Base-by-base conservation (phyloP, 1,140 invertebrate genomes). In the Caenorhabditis remanei region DNA sequence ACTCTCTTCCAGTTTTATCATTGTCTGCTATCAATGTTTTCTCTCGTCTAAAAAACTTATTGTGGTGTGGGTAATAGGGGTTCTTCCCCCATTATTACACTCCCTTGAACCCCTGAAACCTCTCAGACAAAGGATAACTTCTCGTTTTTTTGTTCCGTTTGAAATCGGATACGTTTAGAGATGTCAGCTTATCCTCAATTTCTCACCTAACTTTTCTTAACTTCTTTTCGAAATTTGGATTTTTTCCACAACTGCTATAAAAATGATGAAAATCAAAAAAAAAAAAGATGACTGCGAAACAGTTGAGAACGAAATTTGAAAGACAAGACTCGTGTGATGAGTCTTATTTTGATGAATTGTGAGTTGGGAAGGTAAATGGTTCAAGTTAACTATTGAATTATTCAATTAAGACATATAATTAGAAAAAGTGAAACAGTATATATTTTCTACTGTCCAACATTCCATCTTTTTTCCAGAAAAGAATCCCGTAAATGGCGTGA, bases 401-500 rank as follows among this genome's bases (percentile, higher is more conserved):
- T 32, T 32, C 32, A 32, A 2, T 32, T 32, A 32, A 32, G 32
- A 0, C 32, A 32, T 32, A 32, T 32, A 32, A 32, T 2, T 32
- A 1, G 32, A 32, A 32, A 2, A 32, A n/a, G n/a, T 32, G 32
- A 32, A 32, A 32, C 32, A 32, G 0, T 53, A 53, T 53, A 53
- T 11, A n/a, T 61, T 32, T 32, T 32, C 32, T 32, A 32, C 2
- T 55, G 2, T 21, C 19, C 4, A n/a, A 32, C 9, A 21, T 21
- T n/a, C n/a, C 0, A 7, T 8, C 19, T 61, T 8, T 61, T 61
- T 86, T 87, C 32, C 75, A 87, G 86, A 55, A 83, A 71, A 55
- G 75, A 87, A 53, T 87, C 86, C 0, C 50, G 86, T 63, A 84
- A 83, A 55, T 87, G 67, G 50, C 75, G 71, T 24, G 86, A 87